Percentiles rank a stretch among this genome's conserved stretches.
phyloP scores from a whole-genome alignment of 1,140 invertebrate genomes.

The Augochlora pura region DNA sequence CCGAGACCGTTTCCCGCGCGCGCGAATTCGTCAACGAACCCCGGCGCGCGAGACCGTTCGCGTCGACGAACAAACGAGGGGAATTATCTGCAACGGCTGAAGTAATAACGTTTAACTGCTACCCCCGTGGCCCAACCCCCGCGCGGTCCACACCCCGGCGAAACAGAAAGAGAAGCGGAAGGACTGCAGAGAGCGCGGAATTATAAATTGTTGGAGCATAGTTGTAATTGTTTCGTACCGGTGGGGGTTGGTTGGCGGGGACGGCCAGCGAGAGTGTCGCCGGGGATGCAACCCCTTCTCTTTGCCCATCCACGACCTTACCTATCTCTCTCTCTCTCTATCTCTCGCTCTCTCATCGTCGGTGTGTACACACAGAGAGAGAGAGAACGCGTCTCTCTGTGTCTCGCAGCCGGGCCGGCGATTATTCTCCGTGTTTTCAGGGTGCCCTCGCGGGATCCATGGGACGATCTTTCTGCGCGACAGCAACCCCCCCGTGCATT shows the following conservation, averaged over 20 bases:
- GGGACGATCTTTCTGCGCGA: slow-evolving; percentile 1
- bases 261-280: neutral
- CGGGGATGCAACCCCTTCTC: neutral
- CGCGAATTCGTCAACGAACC: slow-evolving; percentile 19
- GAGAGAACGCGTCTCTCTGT: too few species aligned
- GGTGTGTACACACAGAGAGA: neutral
- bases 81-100: slow-evolving; percentile 74
- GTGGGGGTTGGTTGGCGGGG: neutral
- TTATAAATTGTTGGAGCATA: slow-evolving; percentile 78
- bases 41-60: neutral
- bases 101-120: slow-evolving; percentile 74
- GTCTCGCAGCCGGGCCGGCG: neutral
- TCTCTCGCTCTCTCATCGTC: neutral
- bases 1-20: neutral
- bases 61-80: slow-evolving; percentile 69
- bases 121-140: neutral
- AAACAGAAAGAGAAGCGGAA: slow-evolving; percentile 12
- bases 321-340: neutral
- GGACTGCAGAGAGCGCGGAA: slow-evolving; percentile 50
- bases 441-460: too few species aligned
- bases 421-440: slow-evolving; percentile 8
- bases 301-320: too few species aligned
- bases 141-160: neutral
- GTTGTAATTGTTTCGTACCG: slow-evolving; percentile 74
- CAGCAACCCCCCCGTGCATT: neutral